Base-by-base conservation (phyloP, 2,113 vertebrate genomes). In the Hyaena hyaena region DNA sequence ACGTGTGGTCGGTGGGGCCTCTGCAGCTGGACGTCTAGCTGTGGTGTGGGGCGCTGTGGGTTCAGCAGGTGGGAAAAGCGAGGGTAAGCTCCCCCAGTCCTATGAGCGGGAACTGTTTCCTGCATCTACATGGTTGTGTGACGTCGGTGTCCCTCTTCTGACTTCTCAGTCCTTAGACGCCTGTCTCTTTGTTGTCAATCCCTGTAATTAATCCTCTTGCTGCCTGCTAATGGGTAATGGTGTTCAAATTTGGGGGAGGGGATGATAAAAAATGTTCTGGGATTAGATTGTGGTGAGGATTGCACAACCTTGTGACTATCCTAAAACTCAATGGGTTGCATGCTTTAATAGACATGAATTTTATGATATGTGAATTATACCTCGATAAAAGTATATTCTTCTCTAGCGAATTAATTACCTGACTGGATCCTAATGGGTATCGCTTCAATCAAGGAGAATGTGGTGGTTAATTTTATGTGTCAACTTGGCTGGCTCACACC, bases 331-430 rank as follows among this genome's bases (percentile, higher is more conserved):
- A 14, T 19, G 31, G n/a, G 28, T 9, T 5, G 50, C 80, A 31
- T 24, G 7, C 31, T 74, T 81, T 80, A 45, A 85, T 74, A 77
- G 55, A 26, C 39, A 16, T 45, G 48, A 31, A 35, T 77, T 71
- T 65, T 45, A 69, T 66, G 79, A 1, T 35, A 76, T 53, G 48
- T 69, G 43, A 39, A 50, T 81, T 76, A 58, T n/a, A 55, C 35
- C 86, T 81, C 84, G 85, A 66, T 74, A 90, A 90, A 91, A 88
- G 83, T 45, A 48, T 31, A 80, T 23, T 31, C 39, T n/a, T 61
- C 17, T 28, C 0, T 45, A 31, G 33, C 63, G n/a, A 73, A 88
- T 55, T 4, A 14, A 55, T 55, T 88, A 15, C 35, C 61, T 82
- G 68, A 48, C n/a, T 81, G 28, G 76, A 68, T 33, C 28, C 39